Conservation (phyloP, 1,140 invertebrate species). For the Centruroides vittatus region DNA sequence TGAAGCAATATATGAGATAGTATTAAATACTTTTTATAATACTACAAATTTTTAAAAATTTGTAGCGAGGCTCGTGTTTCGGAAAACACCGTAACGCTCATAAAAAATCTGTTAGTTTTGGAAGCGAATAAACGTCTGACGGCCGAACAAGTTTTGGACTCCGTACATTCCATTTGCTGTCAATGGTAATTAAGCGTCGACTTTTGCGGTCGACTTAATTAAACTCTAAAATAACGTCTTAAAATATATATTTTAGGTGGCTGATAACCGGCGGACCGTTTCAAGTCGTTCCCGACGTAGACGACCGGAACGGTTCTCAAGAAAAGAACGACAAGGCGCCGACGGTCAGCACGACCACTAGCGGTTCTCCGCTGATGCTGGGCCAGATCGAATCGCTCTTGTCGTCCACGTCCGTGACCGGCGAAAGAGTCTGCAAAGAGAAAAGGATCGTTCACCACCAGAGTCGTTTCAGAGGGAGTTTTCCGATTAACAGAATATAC, state of each 20-base stretch:
- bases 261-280: conserved; percentile 18
- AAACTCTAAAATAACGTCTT: no score
- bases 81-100: conserved; percentile 39
- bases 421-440: neutral
- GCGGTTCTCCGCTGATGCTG: neutral
- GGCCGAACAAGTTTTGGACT: conserved; percentile 42
- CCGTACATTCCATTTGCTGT: conserved; percentile 34
- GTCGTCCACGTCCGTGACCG: neutral
- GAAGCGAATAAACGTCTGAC: conserved; percentile 41
- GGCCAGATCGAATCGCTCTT: no score
- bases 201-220: neutral
- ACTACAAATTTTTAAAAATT: conserved; percentile 14
- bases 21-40: neutral
- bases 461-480: neutral
- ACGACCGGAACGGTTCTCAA: conserved; percentile 1
- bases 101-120: conserved; percentile 40
- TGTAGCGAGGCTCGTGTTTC: conserved; percentile 39
- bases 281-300: conserved; percentile 26
- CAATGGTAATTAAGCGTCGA: conserved; percentile 26
- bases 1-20: no score
- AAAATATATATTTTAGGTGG: neutral
- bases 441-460: neutral
- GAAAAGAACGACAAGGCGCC: neutral
- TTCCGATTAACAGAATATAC: conserved; percentile 14
- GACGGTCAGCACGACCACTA: neutral